These are phyloP conservation scores for Carduelis carduelis DNA, from an alignment of 2,797 vertebrate genomes.

Conservation along the genomic window DNA sequence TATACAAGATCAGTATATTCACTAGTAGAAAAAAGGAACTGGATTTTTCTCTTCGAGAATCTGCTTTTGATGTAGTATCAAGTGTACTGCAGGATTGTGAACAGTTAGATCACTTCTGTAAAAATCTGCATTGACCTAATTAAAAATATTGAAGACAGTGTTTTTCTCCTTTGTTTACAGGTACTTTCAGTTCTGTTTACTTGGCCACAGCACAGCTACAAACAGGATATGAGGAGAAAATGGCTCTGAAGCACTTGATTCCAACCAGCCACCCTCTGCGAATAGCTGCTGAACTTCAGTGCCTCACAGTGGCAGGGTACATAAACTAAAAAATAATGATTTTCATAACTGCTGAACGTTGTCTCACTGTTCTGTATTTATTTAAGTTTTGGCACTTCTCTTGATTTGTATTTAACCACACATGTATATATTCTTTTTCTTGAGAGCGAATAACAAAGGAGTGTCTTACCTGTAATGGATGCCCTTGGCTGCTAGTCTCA, in stretches of 20 bases:
- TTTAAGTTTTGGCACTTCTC: neutral
- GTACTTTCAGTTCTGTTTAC: conserved; percentile 98
- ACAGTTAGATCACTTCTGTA: neutral
- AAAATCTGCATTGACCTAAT: conserved; percentile 43
- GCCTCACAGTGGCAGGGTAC: conserved; percentile 92
- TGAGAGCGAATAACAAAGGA: neutral
- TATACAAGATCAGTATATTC: conserved; percentile 53
- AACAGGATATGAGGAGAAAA: conserved; percentile 83
- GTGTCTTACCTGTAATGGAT: neutral
- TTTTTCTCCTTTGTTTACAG: conserved; percentile 69
- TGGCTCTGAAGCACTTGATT: conserved; percentile 96
- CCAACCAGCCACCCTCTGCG: conserved; percentile 95
- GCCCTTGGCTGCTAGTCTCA: neutral
- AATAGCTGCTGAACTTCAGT: conserved; percentile 96
- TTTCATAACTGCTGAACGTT: neutral
- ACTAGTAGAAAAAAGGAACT: conserved; percentile 22
- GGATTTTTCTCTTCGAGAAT: neutral
- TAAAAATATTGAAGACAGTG: conserved; percentile 5
- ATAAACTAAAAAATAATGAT: neutral
- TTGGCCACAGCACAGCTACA: conserved; percentile 87
- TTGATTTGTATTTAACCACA: neutral
- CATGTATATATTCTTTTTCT: neutral
- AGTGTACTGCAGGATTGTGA: neutral
- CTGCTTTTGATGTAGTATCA: conserved; percentile 31
- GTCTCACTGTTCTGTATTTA: neutral